phyloP scores from a whole-genome alignment of 2,113 vertebrate species.

The Rhea pennata region DNA sequence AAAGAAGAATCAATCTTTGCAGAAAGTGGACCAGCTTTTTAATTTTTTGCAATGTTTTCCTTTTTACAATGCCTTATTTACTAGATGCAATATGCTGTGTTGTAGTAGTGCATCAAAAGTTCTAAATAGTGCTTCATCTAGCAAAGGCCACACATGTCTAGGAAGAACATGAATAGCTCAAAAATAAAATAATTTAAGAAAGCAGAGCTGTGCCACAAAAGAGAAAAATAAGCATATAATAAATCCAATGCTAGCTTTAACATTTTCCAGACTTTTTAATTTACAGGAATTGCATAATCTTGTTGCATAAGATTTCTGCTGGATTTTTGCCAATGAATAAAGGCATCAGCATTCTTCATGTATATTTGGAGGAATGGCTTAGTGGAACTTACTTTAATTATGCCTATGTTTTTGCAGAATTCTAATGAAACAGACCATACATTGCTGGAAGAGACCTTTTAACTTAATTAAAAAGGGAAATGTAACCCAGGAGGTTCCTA shows the following conservation, averaged over 20 bases:
- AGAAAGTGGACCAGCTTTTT: neutral
- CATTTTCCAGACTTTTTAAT: neutral
- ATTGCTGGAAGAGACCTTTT: neutral
- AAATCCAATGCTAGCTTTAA: neutral
- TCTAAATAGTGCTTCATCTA: neutral
- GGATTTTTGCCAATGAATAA: neutral
- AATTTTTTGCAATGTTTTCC: neutral
- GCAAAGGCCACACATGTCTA: neutral
- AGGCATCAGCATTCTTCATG: neutral
- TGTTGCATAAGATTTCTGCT: neutral
- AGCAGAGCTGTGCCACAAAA: neutral
- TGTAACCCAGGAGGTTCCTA: neutral
- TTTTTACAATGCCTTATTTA: neutral
- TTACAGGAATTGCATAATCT: neutral
- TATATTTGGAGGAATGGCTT: neutral
- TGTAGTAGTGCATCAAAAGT: neutral
- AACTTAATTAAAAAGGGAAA: neutral
- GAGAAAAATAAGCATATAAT: neutral
- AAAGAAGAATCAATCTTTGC: neutral
- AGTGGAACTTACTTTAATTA: neutral
- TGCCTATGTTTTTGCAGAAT: neutral
- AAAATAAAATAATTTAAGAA: neutral
- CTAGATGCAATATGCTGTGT: neutral
- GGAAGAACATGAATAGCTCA: neutral
- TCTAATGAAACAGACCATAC: neutral